These are phyloP conservation scores for Leptothorax acervorum DNA, from an alignment of 2,888 invertebrate genomes.

Conservation along the genomic window DNA sequence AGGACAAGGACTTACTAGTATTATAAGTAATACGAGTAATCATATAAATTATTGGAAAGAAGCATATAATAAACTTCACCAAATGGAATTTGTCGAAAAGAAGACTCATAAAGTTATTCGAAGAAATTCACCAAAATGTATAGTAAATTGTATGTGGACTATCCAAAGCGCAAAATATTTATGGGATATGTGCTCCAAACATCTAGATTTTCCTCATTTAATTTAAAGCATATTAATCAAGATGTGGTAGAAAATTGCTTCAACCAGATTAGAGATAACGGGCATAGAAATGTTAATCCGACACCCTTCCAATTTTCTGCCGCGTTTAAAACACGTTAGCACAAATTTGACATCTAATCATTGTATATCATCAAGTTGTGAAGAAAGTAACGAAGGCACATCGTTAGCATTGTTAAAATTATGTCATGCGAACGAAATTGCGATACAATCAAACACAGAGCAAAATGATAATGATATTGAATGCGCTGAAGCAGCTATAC, in stretches of 20 bases:
- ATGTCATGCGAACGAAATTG: background rate
- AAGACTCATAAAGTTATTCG: background rate
- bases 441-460: background rate
- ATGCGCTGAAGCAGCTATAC: background rate
- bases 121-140: background rate
- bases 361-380: background rate
- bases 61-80: background rate
- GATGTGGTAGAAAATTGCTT: slow-evolving; percentile 5
- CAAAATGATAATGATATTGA: background rate
- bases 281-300: background rate
- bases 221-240: background rate
- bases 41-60: slow-evolving; percentile 7
- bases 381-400: background rate
- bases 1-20: slow-evolving; percentile 3
- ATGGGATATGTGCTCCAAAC: background rate
- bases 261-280: background rate
- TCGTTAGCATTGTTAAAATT: background rate
- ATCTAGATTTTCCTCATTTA: background rate
- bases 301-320: background rate
- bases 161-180: background rate
- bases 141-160: background rate
- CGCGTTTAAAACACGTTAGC: background rate
- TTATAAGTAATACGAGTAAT: background rate
- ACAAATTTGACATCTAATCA: background rate
- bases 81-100: background rate